Conservation (phyloP, 1,140 invertebrate genomes). For the Carcinoscorpius rotundicauda region DNA sequence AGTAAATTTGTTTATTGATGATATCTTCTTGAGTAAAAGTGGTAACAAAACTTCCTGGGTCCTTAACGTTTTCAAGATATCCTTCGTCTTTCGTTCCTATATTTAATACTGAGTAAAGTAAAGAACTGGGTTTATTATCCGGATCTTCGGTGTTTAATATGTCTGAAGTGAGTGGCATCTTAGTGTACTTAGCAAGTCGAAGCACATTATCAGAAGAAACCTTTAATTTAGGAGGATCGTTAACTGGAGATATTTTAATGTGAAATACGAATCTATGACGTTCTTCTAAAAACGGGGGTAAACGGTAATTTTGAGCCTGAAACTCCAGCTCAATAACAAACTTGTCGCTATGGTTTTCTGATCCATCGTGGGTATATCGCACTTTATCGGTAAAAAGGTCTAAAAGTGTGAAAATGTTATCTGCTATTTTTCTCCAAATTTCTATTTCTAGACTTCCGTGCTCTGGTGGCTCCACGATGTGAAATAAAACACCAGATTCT, state of each 20-base stretch:
- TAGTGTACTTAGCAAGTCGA: slow-evolving; percentile 54
- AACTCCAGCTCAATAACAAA: slow-evolving; percentile 73
- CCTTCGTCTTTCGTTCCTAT: slow-evolving; percentile 32
- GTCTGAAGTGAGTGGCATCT: slow-evolving; percentile 57
- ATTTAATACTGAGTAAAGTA: slow-evolving; percentile 43
- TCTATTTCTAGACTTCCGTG: slow-evolving; percentile 57
- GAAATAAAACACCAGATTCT: slow-evolving; percentile 65
- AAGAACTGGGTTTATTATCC: slow-evolving; percentile 45
- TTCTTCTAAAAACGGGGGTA: slow-evolving; percentile 67
- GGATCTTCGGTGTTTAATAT: slow-evolving; percentile 66
- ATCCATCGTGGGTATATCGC: slow-evolving; percentile 78
- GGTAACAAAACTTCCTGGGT: slow-evolving; percentile 38
- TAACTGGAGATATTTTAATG: slow-evolving; percentile 68
- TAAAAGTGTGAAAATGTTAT: slow-evolving; percentile 47
- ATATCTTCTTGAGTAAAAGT: slow-evolving; percentile 59
- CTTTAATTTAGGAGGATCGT: slow-evolving; percentile 73
- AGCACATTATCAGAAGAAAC: slow-evolving; percentile 57
- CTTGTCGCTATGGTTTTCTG: slow-evolving; percentile 67
- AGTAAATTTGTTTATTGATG: slow-evolving; percentile 46
- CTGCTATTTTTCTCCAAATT: slow-evolving; percentile 30
- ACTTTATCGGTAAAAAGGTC: slow-evolving; percentile 63
- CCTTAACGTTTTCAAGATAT: slow-evolving; percentile 41
- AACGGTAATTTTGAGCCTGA: slow-evolving; percentile 49
- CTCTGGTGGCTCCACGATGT: slow-evolving; percentile 57
- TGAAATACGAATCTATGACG: slow-evolving; percentile 66